Conservation (phyloP, 2,888 invertebrate species). For the Oxytorus armatus region DNA sequence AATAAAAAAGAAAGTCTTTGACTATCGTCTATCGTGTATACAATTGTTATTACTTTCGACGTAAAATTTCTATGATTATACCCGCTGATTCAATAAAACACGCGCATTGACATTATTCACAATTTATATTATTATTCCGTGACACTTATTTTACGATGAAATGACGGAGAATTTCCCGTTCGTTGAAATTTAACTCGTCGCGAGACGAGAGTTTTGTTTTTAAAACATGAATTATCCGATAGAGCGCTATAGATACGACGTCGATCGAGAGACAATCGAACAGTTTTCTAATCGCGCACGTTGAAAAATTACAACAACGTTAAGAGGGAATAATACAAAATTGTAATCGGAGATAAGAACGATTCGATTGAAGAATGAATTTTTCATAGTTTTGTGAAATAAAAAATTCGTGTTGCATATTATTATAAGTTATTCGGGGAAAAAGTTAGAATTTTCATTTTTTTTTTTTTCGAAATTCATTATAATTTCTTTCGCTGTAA, state of each 20-base stretch:
- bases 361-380: too few species aligned
- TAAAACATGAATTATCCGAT: constrained; percentile 31
- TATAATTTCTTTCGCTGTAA: too few species aligned
- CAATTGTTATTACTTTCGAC: constrained; percentile 36
- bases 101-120: constrained; percentile 4
- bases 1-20: constrained; percentile 54
- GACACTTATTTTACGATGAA: constrained; percentile 3
- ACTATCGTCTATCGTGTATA: neutral
- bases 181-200: constrained; percentile 26
- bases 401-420: too few species aligned
- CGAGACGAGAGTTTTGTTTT: constrained; percentile 6
- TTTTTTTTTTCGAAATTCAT: too few species aligned
- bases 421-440: too few species aligned
- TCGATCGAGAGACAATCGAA: constrained; percentile 34
- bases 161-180: constrained; percentile 31
- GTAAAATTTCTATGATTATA: constrained; percentile 4
- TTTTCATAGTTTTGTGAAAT: too few species aligned
- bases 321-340: neutral
- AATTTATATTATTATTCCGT: constrained; percentile 1
- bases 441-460: too few species aligned
- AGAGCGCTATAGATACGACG: too few species aligned
- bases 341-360: neutral
- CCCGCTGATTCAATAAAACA: neutral
- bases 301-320: neutral
- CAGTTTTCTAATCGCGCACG: constrained; percentile 26